Evolutionary conservation across 2,888 invertebrate species (phyloP), one percentile per base, ranked within the genome.

Genomic region (Ectemnius lituratus): DNA sequence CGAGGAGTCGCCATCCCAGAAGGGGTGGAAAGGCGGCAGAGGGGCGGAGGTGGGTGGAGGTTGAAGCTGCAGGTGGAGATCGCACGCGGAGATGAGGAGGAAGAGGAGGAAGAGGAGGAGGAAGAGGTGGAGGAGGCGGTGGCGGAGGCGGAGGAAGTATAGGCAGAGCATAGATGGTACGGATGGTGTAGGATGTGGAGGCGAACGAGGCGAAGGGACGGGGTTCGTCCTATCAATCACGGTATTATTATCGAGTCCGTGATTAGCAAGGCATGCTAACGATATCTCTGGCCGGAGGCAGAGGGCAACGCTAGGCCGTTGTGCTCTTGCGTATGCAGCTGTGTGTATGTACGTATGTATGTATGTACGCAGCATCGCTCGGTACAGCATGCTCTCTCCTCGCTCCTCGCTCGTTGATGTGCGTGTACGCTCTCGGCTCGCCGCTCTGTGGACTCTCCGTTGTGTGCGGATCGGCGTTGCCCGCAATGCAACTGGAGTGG

Each of bases 251-350:
- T 90, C 90, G 90, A 89, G 89, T 87, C 87, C 88, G 88, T 90
- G 89, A 90, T 90, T 90, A 90, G 90, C 89, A 90, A 90, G 90
- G 90, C 90, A 90, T 88, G 90, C 88, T 89, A 90, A 90, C 90
- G 90, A 90, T 90, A 90, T 90, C 88, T 89, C 89, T 87, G 86
- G 88, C 88, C 86, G 85, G 85, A 87, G 88, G 87, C 86, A 84
- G 85, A 84, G 86, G 84, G 86, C 86, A 83, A 85, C 84, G 83
- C 84, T 82, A 84, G 85, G 80, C 82, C 82, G 81, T 79, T 81
- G 79, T 75, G 79, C 83, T 75, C 79, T 75, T 73, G 75, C 75
- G 75, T 74, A 72, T 76, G 75, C 67, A 75, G 70, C 67, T 70
- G 73, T 81, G 61, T 71, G 76, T 63, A 46, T 62, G 37, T 64